These are phyloP conservation scores for Cyclophora albipunctata DNA, from an alignment of 2,888 invertebrate species.

Conservation along the genomic window DNA sequence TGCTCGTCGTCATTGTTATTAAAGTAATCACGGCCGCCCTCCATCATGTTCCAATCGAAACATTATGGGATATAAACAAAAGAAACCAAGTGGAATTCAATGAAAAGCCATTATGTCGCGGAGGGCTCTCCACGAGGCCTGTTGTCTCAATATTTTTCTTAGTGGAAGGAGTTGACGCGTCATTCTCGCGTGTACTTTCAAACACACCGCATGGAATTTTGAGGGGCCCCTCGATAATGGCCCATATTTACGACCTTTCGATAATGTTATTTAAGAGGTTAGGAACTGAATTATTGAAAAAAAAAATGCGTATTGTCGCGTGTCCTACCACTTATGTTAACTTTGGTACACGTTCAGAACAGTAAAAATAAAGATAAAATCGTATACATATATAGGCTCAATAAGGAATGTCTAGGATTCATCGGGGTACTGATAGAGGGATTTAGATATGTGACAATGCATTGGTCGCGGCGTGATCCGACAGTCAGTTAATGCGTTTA, in stretches of 20 bases:
- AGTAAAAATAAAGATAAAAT: no score
- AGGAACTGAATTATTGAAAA: constrained; percentile 56
- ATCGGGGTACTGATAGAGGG: constrained; percentile 27
- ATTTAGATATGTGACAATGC: constrained; percentile 38
- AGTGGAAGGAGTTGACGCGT: constrained; percentile 65
- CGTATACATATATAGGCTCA: no score
- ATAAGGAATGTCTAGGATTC: constrained; percentile 11
- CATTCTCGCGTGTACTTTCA: constrained; percentile 61
- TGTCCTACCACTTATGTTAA: constrained; percentile 8
- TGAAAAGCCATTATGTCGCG: constrained; percentile 73
- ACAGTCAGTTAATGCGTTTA: constrained; percentile 56
- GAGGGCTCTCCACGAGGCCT: constrained; percentile 56
- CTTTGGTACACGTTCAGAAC: no score
- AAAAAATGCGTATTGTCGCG: constrained; percentile 50
- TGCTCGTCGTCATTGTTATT: constrained; percentile 69
- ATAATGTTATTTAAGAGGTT: constrained; percentile 63
- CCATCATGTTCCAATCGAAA: constrained; percentile 71
- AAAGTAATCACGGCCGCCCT: constrained; percentile 71
- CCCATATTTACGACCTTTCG: constrained; percentile 69
- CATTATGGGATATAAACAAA: constrained; percentile 75
- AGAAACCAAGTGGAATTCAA: constrained; percentile 71
- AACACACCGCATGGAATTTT: constrained; percentile 68
- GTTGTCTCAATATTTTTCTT: constrained; percentile 76
- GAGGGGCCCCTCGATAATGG: constrained; percentile 68
- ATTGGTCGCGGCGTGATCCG: constrained; percentile 40